Percentiles rank a stretch among this genome's conserved stretches.
phyloP scores from a whole-genome alignment of 2,113 vertebrate genomes.

The Siphamia tubifer region DNA sequence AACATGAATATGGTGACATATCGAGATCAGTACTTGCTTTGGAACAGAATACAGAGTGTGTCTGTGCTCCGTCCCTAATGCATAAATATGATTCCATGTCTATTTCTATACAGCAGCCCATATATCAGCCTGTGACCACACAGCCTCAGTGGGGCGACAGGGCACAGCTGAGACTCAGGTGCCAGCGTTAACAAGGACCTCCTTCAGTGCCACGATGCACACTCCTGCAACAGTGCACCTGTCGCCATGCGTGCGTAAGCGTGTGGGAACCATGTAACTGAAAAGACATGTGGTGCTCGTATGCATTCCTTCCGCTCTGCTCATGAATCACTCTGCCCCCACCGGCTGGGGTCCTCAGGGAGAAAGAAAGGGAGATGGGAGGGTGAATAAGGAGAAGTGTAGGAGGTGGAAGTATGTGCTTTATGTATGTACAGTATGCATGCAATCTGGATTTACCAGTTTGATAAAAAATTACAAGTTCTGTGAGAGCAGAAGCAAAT shows the following conservation, averaged over 20 bases:
- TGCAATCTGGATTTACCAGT: background rate
- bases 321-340: conserved; percentile 62
- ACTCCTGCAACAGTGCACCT: conserved; percentile 56
- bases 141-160: conserved; percentile 36
- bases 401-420: conserved; percentile 29
- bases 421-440: conserved; percentile 8
- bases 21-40: conserved; percentile 4
- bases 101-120: conserved; percentile 21
- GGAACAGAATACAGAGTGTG: conserved; percentile 13
- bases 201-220: conserved; percentile 22
- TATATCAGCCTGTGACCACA: conserved; percentile 58
- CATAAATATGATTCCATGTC: conserved; percentile 43
- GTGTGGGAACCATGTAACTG: conserved; percentile 29
- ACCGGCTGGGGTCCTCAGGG: background rate
- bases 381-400: conserved; percentile 15
- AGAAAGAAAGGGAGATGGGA: conserved; percentile 11
- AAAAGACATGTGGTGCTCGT: conserved; percentile 57
- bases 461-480: background rate
- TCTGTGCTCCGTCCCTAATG: conserved; percentile 1
- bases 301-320: conserved; percentile 54
- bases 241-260: conserved; percentile 23
- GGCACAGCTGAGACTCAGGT: conserved; percentile 42
- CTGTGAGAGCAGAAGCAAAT: background rate
- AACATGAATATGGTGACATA: conserved; percentile 7
- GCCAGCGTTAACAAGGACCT: conserved; percentile 56